phyloP scores from a whole-genome alignment of 2,797 vertebrate species.

The Ptychobarbus kaznakovi region DNA sequence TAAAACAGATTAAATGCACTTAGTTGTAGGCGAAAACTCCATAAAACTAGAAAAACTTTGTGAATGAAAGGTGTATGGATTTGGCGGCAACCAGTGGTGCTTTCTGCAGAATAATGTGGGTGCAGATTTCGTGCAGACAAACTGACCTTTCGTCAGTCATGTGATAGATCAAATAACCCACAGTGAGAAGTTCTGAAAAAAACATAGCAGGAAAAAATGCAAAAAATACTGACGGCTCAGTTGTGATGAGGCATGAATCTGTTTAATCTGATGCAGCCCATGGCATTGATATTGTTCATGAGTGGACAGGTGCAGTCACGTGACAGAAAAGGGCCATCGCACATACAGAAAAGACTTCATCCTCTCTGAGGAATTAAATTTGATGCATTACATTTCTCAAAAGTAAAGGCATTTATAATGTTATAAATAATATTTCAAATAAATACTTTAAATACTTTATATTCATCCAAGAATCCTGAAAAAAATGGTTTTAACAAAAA shows the following conservation, averaged over 20 bases:
- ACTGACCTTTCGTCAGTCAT: conserved; percentile 14
- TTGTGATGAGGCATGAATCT: conserved; percentile 12
- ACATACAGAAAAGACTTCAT: conserved; percentile 35
- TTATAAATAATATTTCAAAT: background rate
- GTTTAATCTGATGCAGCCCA: conserved; percentile 5
- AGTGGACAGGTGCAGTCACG: conserved; percentile 37
- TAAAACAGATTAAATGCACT: background rate
- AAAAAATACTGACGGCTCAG: conserved; percentile 9
- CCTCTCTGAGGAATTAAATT: conserved; percentile 1
- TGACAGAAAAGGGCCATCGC: conserved; percentile 58
- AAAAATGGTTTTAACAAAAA: background rate
- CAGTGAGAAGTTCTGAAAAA: background rate
- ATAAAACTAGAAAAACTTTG: background rate
- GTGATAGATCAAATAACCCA: conserved; percentile 15
- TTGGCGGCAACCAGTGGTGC: background rate
- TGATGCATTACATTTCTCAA: background rate
- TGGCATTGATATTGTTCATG: conserved; percentile 22
- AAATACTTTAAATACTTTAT: background rate
- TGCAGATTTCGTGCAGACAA: conserved; percentile 23
- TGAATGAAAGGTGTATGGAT: background rate
- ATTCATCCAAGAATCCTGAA: background rate
- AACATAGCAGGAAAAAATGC: conserved; percentile 22
- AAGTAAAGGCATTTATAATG: background rate
- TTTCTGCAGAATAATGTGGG: conserved; percentile 1
- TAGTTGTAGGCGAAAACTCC: background rate